These are phyloP conservation scores for Cynopterus sphinx DNA, from an alignment of 2,797 vertebrate genomes.

Conservation along the genomic window DNA sequence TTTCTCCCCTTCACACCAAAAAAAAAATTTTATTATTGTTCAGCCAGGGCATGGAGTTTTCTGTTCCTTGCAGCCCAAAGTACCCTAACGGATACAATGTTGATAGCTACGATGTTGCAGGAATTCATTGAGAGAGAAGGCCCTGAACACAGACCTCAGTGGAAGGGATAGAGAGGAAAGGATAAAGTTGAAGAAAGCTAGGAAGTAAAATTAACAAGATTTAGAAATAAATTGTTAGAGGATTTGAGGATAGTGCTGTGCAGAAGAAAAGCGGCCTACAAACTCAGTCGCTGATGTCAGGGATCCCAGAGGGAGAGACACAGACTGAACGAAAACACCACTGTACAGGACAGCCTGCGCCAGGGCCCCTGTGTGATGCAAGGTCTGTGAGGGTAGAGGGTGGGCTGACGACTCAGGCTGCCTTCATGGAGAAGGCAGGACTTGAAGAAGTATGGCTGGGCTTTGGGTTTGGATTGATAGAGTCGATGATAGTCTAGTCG, in stretches of 20 bases:
- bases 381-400: not conserved
- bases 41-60: not conserved
- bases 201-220: not conserved
- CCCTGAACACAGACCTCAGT: not conserved
- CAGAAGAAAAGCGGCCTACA: not conserved
- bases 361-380: not conserved
- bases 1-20: not conserved
- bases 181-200: not conserved
- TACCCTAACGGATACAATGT: too few species aligned
- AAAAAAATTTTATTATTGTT: not conserved
- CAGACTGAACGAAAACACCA: not conserved
- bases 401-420: fast-evolving
- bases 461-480: not conserved
- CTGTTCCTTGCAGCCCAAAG: not conserved
- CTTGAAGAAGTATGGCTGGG: not conserved
- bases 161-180: not conserved
- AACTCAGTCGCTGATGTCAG: not conserved
- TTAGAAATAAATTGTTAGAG: not conserved
- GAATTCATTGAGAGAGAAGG: not conserved
- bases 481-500: not conserved
- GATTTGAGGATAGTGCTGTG: not conserved
- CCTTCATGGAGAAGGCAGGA: not conserved
- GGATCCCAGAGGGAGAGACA: not conserved
- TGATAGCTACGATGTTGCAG: too few species aligned
- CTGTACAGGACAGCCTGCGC: not conserved